Conservation (phyloP, 2,888 invertebrate genomes). For the Drosophila paranaensis region DNA sequence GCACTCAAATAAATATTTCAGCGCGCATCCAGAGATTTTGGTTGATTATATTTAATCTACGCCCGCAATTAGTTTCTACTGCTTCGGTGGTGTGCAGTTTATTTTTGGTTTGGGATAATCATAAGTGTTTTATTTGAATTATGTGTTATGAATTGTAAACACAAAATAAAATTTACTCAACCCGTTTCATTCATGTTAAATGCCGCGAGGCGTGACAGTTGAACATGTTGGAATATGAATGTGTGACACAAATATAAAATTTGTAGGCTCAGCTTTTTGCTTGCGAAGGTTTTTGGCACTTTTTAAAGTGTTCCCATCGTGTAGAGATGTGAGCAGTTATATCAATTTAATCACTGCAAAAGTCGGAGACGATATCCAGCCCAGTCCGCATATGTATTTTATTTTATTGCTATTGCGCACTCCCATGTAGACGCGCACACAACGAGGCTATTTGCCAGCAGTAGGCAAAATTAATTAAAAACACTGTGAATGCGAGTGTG, state of each 20-base stretch:
- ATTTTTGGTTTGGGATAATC: neutral
- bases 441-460: constrained; percentile 58
- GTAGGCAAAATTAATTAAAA: constrained; percentile 75
- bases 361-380: constrained; percentile 44
- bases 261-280: neutral
- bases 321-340: constrained; percentile 42
- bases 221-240: neutral
- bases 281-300: constrained; percentile 21
- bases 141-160: constrained; percentile 5
- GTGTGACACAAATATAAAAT: neutral
- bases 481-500: constrained; percentile 23
- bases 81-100: neutral
- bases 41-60: neutral
- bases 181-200: constrained; percentile 5
- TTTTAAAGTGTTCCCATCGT: constrained; percentile 35
- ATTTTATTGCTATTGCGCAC: constrained; percentile 61
- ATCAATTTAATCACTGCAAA: constrained; percentile 73
- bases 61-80: neutral
- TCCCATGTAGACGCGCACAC: constrained; percentile 23
- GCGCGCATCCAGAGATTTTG: neutral
- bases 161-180: neutral
- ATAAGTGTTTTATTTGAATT: neutral
- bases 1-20: neutral
- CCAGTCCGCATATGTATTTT: constrained; percentile 54
- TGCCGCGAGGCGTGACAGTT: neutral